Evolutionary conservation across 2,797 vertebrate species (phyloP).

Genomic region (Gambelia wislizenii): DNA sequence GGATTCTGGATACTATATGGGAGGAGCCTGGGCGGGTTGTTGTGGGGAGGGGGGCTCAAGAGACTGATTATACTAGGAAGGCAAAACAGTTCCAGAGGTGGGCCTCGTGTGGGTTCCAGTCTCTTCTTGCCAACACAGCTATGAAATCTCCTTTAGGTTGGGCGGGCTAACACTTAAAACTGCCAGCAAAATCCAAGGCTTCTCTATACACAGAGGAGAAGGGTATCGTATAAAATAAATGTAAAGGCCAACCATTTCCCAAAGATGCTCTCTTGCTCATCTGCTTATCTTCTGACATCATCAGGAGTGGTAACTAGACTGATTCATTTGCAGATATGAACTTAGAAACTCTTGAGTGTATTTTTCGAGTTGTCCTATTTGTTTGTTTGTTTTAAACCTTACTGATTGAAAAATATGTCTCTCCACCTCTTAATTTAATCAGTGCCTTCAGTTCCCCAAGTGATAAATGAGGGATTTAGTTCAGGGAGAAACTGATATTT

Average conservation of each 20-base stretch:
- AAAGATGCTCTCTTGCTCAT: not conserved
- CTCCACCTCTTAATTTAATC: not conserved
- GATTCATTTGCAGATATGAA: not conserved
- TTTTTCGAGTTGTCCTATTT: not conserved
- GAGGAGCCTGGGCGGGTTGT: conserved; percentile 32
- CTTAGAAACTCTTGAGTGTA: not conserved
- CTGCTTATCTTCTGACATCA: not conserved
- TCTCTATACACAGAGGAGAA: not conserved
- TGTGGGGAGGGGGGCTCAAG: not conserved
- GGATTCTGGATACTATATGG: conserved; percentile 53
- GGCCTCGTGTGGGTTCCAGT: not conserved
- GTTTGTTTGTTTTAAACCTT: not conserved
- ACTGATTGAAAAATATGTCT: not conserved
- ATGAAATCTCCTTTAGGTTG: not conserved
- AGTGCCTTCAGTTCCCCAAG: not conserved
- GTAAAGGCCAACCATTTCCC: not conserved
- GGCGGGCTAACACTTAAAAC: not conserved
- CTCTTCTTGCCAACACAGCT: not conserved
- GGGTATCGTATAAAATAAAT: not conserved
- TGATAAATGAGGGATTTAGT: not conserved
- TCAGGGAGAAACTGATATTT: not conserved
- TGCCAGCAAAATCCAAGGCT: not conserved
- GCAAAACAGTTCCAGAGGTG: not conserved
- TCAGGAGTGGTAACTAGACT: not conserved
- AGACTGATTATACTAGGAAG: not conserved